Percentiles rank a stretch among this genome's conserved stretches.
Evolutionary conservation across 30 jellyfish, hydroid and myxozoan genomes (phyloP).

Genomic region (Rhopilema esculentum): DNA sequence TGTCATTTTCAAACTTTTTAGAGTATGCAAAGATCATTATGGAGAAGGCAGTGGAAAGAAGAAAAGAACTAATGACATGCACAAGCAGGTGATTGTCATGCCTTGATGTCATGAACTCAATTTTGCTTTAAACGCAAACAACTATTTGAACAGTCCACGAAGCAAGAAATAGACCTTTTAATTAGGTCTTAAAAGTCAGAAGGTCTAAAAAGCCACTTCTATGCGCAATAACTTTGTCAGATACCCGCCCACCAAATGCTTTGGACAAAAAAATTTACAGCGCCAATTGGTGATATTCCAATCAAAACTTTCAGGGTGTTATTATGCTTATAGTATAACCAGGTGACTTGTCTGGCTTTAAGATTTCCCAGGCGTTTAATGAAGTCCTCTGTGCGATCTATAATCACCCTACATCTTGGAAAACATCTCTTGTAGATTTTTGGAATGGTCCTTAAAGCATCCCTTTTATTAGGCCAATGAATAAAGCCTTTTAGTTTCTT

Average conservation of each 20-base stretch:
- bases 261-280: slow-evolving; percentile 29
- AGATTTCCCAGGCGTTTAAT: slow-evolving; percentile 9
- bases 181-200: no score
- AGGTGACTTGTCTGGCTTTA: slow-evolving; percentile 4
- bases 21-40: no score
- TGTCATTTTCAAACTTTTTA: no score
- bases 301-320: slow-evolving; percentile 7
- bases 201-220: slow-evolving; percentile 40
- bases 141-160: no score
- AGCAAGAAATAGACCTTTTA: no score
- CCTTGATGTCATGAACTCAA: no score
- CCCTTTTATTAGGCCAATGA: slow-evolving; percentile 1
- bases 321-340: slow-evolving; percentile 39
- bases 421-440: background rate
- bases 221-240: slow-evolving; percentile 38
- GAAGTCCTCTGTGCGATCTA: slow-evolving; percentile 43
- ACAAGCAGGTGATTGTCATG: no score
- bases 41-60: no score
- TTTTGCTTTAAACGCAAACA: no score
- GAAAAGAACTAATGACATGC: no score
- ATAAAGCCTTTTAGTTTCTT: background rate
- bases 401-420: slow-evolving; percentile 17
- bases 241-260: slow-evolving; percentile 55
- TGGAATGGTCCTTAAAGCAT: slow-evolving; percentile 1
- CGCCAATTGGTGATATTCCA: slow-evolving; percentile 14